These are phyloP conservation scores for Piaya cayana DNA, from an alignment of 2,113 vertebrate species.

Conservation along the genomic window DNA sequence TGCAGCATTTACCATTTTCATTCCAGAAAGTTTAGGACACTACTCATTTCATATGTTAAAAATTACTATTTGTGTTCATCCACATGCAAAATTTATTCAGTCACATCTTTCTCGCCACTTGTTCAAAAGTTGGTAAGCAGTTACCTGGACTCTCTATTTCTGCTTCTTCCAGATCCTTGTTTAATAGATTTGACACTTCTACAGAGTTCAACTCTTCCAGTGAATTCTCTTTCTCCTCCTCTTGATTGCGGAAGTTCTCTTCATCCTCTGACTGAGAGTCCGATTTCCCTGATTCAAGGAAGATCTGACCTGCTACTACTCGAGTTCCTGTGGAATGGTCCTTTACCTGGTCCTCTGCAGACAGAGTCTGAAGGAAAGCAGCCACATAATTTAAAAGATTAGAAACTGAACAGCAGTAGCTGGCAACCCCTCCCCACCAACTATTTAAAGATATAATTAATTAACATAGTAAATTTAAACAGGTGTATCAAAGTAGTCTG, in stretches of 20 bases:
- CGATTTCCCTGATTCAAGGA: constrained; percentile 74
- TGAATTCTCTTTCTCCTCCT: constrained; percentile 54
- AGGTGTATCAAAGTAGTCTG: background rate
- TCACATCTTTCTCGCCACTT: background rate
- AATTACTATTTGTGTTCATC: background rate
- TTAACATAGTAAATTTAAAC: background rate
- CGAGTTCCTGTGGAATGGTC: constrained; percentile 74
- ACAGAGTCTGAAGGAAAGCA: constrained; percentile 65
- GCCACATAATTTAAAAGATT: background rate
- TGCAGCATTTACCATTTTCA: background rate
- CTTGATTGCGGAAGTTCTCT: constrained; percentile 58
- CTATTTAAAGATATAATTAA: background rate
- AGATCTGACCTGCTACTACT: constrained; percentile 79
- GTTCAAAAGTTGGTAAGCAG: background rate
- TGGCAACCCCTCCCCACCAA: too few relatives aligned
- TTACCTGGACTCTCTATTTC: constrained; percentile 77
- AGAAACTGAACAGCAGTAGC: background rate
- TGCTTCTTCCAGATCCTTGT: constrained; percentile 72
- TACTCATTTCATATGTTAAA: background rate
- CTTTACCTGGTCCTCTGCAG: constrained; percentile 82
- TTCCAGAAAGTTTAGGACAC: background rate
- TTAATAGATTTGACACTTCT: constrained; percentile 70
- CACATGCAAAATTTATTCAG: background rate
- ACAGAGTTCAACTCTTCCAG: constrained; percentile 70
- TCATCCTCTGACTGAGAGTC: constrained; percentile 57